Evolutionary conservation across 2,797 vertebrate genomes (phyloP).

Genomic region (Characodon lateralis): DNA sequence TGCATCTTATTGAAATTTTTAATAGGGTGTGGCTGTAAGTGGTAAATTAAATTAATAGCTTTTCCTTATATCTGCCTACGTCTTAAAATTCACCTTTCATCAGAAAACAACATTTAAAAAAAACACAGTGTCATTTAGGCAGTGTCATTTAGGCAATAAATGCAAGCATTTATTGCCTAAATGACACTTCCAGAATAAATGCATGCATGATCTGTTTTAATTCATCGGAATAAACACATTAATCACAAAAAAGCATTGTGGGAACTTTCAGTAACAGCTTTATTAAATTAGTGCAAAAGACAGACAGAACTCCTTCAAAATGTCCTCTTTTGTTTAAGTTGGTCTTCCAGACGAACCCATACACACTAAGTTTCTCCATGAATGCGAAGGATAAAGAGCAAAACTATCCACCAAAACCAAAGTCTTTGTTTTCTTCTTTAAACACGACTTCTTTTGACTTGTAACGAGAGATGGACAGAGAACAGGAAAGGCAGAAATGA

Average conservation of each 20-base stretch:
- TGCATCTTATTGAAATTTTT: not conserved
- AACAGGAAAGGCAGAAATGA: slow-evolving; percentile 49
- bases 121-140: not conserved
- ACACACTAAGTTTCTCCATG: slow-evolving; percentile 67
- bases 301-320: slow-evolving; percentile 86
- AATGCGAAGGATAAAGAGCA: slow-evolving; percentile 65
- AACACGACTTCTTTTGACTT: slow-evolving; percentile 59
- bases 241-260: slow-evolving; percentile 51
- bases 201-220: not conserved
- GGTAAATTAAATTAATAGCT: not conserved
- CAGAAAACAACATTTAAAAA: not conserved
- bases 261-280: slow-evolving; percentile 86
- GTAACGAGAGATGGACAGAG: slow-evolving; percentile 51
- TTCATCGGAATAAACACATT: slow-evolving; percentile 33
- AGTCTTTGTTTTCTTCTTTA: slow-evolving; percentile 64
- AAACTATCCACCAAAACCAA: slow-evolving; percentile 73
- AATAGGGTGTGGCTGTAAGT: not conserved
- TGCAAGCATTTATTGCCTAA: not conserved
- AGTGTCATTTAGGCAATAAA: no score
- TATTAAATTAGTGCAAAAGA: slow-evolving; percentile 92
- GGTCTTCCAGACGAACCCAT: slow-evolving; percentile 73
- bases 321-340: slow-evolving; percentile 79
- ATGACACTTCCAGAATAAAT: not conserved
- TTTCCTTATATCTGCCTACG: not conserved
- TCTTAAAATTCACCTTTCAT: not conserved